These are phyloP conservation scores for Pseudolaguvia tuberculata DNA, from an alignment of 2,113 vertebrate species.

Conservation along the genomic window DNA sequence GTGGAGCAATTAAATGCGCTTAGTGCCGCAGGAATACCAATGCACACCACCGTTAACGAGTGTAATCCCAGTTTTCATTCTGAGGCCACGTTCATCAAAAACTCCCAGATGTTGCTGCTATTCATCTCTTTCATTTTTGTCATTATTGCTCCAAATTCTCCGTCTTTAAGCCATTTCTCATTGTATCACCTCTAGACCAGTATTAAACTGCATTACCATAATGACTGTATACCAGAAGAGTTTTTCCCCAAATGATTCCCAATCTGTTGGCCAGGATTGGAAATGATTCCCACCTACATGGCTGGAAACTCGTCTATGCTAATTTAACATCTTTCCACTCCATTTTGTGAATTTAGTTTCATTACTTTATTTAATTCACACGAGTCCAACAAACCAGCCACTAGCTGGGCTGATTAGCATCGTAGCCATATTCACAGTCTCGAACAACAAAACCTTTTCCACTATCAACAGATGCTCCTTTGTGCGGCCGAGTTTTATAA, in stretches of 20 bases:
- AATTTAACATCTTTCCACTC: background rate
- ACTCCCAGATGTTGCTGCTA: constrained; percentile 28
- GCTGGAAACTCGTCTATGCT: background rate
- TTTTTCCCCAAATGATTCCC: background rate
- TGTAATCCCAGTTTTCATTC: constrained; percentile 39
- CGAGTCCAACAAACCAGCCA: constrained; percentile 8
- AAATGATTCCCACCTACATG: constrained; percentile 5
- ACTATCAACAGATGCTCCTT: constrained; percentile 38
- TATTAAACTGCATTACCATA: constrained; percentile 32
- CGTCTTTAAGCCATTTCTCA: background rate
- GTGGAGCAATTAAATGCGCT: constrained; percentile 51
- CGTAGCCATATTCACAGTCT: constrained; percentile 11
- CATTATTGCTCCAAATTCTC: background rate
- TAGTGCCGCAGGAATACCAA: constrained; percentile 48
- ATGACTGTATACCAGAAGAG: constrained; percentile 6
- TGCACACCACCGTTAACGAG: constrained; percentile 14
- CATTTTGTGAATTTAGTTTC: background rate
- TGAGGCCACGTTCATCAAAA: constrained; percentile 44
- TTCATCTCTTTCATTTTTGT: constrained; percentile 34
- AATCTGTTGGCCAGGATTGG: background rate
- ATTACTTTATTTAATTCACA: constrained; percentile 9
- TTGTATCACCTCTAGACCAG: constrained; percentile 12
- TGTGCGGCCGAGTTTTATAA: constrained; percentile 30
- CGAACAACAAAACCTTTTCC: constrained; percentile 15
- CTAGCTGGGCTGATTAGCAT: constrained; percentile 30